These are phyloP conservation scores for Dryobotodes eremita DNA, from an alignment of 2,888 invertebrate species.

Conservation along the genomic window DNA sequence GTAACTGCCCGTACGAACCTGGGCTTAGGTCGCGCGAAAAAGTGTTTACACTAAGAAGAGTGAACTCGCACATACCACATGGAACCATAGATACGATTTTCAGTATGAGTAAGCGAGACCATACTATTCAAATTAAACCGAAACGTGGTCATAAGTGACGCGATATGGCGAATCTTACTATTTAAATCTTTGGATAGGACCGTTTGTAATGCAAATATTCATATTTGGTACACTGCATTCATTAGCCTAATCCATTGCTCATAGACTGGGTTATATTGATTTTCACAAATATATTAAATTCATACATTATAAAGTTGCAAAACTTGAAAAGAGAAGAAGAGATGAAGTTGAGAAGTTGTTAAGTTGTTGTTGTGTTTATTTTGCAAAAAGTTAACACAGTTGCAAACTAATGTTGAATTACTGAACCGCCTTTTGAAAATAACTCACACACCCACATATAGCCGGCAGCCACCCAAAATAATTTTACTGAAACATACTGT, in stretches of 20 bases:
- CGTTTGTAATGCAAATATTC: constrained; percentile 27
- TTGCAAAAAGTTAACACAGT: neutral
- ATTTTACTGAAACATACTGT: neutral
- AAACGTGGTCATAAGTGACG: no score
- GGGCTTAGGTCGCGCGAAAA: neutral
- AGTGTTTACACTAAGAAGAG: neutral
- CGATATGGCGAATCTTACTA: neutral
- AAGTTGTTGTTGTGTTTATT: no score
- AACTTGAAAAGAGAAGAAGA: no score
- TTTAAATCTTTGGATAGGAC: constrained; percentile 1
- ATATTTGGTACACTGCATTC: constrained; percentile 20
- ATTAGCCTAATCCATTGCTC: constrained; percentile 4
- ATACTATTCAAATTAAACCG: neutral
- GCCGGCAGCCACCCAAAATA: neutral
- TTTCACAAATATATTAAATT: constrained; percentile 5
- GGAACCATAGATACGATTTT: neutral
- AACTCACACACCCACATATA: neutral
- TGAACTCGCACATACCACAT: neutral
- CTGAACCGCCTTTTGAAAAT: neutral
- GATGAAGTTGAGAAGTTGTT: neutral
- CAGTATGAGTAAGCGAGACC: neutral
- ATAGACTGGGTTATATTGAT: constrained; percentile 5
- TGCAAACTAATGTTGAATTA: neutral
- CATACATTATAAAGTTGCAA: neutral
- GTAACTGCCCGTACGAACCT: no score